These are phyloP conservation scores for Oreohelix idahoensis DNA, from an alignment of 1,140 invertebrate genomes.

Conservation along the genomic window DNA sequence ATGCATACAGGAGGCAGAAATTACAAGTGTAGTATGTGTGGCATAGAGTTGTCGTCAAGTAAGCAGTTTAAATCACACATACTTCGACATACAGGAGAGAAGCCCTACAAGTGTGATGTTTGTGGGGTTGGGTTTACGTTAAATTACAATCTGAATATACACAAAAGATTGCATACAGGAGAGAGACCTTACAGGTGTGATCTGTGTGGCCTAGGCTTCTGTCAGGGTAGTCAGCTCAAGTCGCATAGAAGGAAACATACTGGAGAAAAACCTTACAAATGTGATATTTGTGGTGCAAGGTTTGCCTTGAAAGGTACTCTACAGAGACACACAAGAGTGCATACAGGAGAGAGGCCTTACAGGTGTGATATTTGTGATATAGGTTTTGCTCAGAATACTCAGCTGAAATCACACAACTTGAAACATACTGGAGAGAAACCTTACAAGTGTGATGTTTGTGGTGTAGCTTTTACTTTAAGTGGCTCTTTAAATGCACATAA, in stretches of 20 bases:
- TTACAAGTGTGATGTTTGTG: not conserved
- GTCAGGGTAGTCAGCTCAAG: not conserved
- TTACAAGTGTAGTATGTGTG: not conserved
- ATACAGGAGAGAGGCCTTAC: not conserved
- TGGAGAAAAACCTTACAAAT: not conserved
- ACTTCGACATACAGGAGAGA: not conserved
- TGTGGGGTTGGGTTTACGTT: not conserved
- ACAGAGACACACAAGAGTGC: not conserved
- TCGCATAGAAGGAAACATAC: not conserved
- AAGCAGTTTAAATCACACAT: not conserved
- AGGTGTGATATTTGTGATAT: not conserved
- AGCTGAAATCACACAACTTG: not conserved
- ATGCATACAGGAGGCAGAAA: not conserved
- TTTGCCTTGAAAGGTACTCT: not conserved
- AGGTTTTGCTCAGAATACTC: not conserved
- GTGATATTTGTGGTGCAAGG: not conserved
- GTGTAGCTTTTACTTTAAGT: not conserved
- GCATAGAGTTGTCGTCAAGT: not conserved
- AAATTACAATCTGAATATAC: not conserved
- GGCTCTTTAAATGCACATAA: not conserved
- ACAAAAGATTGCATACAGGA: not conserved
- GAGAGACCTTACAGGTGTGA: conserved; percentile 1
- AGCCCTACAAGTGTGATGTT: not conserved
- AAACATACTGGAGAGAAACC: not conserved
- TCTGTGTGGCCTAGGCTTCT: not conserved